Evolutionary conservation across 2,888 invertebrate genomes (phyloP), one percentile per base, ranked within the genome.

Genomic region (Exephanes ischioxanthus): DNA sequence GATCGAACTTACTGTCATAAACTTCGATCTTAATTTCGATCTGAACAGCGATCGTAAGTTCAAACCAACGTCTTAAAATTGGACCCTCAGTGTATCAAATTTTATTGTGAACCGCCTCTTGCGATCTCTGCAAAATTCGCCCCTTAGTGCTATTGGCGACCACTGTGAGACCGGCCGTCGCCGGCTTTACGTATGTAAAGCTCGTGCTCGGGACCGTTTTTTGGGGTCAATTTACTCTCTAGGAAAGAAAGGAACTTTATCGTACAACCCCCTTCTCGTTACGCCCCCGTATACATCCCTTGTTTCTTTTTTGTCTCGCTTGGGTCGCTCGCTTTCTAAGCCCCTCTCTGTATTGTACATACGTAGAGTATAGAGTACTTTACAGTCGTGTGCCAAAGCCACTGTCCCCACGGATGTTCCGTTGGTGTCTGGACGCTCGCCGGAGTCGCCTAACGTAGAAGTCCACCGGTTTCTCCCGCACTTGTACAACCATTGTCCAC

Each of bases 401-500:
- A 51, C 41, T 2, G 14, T 67, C 51, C 53, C 73, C 22, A 16
- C 41, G 68, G 73, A 81, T 73, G 67, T 80, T 11, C 75, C 80
- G 33, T 77, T 66, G 58, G 33, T 61, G 66, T 51, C 14, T 61
- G 41, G 22, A 9, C 41, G n/a, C 33, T 73, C 9, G 48, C 53
- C 41, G 68, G 70, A 70, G 67, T 51, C n/a, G 58, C 37, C 66
- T 68, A 48, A 33, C 70, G 61, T 41, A 19, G 14, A 79, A 33
- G n/a, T 63, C 41, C 79, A 63, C 41, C 41, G 63, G 19, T 33
- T 61, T 63, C 19, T 63, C 11, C 41, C 63, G 41, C 37, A 22
- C 51, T 51, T 37, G 63, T 66, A 81, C 73, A 73, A 53, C 45
- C 33, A 80, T 84, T 61, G 67, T 80, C 72, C 72, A 66, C 19